Evolutionary conservation across 2,888 invertebrate species (phyloP).

Genomic region (Oscheius myriophilus): DNA sequence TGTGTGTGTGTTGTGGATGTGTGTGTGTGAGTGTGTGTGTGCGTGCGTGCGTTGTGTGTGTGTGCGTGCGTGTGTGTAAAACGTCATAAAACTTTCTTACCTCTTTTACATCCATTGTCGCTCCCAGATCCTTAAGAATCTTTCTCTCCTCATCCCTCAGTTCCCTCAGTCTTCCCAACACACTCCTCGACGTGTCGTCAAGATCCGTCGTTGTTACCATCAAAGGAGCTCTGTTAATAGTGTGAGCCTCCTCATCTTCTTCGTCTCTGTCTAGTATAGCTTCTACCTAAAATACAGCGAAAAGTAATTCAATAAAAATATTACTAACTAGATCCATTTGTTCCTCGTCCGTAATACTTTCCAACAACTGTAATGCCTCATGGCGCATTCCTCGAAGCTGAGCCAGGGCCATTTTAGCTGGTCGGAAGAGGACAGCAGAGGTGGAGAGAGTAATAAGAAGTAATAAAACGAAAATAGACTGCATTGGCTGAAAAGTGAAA

Average conservation of each 20-base stretch:
- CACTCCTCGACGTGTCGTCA: constrained; percentile 14
- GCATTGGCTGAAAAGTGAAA: neutral
- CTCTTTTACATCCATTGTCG: neutral
- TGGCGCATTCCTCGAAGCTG: constrained; percentile 8
- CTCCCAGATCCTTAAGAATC: constrained; percentile 1
- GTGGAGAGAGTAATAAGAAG: neutral
- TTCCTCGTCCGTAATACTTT: constrained; percentile 7
- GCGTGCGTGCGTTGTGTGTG: no score
- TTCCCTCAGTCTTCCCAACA: constrained; percentile 16
- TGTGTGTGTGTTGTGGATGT: no score
- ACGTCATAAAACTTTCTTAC: no score
- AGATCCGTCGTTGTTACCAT: constrained; percentile 17
- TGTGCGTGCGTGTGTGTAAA: no score
- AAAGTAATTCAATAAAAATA: no score
- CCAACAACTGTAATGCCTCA: constrained; percentile 3
- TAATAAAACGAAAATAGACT: neutral
- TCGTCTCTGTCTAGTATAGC: constrained; percentile 23
- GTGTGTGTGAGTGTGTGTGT: neutral
- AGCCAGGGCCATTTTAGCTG: constrained; percentile 6
- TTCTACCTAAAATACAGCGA: neutral
- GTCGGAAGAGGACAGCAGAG: neutral
- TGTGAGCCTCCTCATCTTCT: constrained; percentile 10
- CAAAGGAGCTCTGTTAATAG: constrained; percentile 1
- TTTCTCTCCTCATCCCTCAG: constrained; percentile 12
- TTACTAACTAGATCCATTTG: constrained; percentile 24